Percentiles rank a stretch among this genome's conserved stretches.
Conservation (phyloP, 2,113 vertebrate genomes). For the Oophaga pumilio region DNA sequence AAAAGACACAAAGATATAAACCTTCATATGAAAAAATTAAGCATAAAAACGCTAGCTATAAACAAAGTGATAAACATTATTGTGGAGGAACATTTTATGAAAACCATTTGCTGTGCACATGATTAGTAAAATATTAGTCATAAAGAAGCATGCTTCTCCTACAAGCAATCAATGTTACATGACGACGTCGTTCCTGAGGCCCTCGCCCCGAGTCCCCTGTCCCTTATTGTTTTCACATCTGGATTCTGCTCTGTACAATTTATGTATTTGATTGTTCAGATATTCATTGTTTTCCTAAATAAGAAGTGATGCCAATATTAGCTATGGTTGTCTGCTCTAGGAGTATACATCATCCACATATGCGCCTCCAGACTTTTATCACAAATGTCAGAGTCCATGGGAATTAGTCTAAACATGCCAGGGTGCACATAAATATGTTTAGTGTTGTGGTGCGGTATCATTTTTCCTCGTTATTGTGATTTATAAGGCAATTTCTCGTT, state of each 20-base stretch:
- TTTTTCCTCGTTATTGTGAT: conserved; percentile 9
- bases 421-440: conserved; percentile 8
- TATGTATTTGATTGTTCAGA: conserved; percentile 3
- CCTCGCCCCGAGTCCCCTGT: neutral
- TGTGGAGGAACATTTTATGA: conserved; percentile 24
- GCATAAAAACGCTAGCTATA: neutral
- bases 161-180: neutral
- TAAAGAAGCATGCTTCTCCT: neutral
- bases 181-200: neutral
- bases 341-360: conserved; percentile 5
- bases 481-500: neutral
- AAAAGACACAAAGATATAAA: too few relatives aligned
- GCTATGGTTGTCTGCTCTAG: conserved; percentile 24
- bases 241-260: conserved; percentile 20
- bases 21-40: neutral
- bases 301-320: conserved; percentile 43
- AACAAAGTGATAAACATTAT: conserved; percentile 31
- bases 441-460: neutral
- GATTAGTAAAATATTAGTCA: neutral
- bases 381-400: conserved; percentile 13
- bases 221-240: conserved; percentile 30
- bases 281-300: conserved; percentile 25
- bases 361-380: neutral
- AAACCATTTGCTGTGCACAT: conserved; percentile 1
- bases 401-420: conserved; percentile 18